Conservation (phyloP, 2,797 vertebrate genomes). For the Argyrosomus regius region DNA sequence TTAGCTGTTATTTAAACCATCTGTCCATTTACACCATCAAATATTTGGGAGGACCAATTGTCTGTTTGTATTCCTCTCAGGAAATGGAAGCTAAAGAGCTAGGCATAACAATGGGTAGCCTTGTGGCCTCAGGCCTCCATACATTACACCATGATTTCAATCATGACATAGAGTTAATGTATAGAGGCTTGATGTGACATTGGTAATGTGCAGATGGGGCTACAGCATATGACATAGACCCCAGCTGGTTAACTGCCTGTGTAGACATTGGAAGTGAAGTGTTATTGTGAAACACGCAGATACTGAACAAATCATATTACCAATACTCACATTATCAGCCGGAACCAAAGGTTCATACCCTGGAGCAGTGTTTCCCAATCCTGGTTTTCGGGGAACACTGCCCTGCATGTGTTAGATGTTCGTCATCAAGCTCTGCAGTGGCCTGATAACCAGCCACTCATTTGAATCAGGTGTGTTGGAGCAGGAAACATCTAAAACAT, state of each 20-base stretch:
- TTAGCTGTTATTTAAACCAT: no score
- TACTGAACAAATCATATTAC: neutral
- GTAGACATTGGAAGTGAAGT: neutral
- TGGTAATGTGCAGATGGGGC: neutral
- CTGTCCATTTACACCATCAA: neutral
- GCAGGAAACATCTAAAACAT: no score
- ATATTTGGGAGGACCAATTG: neutral
- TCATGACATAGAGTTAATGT: neutral
- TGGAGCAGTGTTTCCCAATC: no score
- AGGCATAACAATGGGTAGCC: neutral
- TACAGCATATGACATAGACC: no score
- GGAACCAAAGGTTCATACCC: neutral
- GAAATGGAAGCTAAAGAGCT: neutral
- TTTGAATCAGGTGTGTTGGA: no score
- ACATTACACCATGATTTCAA: neutral
- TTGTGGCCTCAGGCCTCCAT: neutral
- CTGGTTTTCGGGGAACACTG: no score
- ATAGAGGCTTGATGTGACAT: neutral
- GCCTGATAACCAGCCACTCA: no score
- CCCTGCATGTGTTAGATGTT: no score
- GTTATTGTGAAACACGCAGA: neutral
- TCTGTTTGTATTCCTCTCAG: neutral
- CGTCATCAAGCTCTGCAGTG: no score
- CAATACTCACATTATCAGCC: neutral
- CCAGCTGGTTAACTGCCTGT: conserved; percentile 1